Evolutionary conservation across 2,797 vertebrate genomes (phyloP).

Genomic region (Parauchenoglanis punctatus): DNA sequence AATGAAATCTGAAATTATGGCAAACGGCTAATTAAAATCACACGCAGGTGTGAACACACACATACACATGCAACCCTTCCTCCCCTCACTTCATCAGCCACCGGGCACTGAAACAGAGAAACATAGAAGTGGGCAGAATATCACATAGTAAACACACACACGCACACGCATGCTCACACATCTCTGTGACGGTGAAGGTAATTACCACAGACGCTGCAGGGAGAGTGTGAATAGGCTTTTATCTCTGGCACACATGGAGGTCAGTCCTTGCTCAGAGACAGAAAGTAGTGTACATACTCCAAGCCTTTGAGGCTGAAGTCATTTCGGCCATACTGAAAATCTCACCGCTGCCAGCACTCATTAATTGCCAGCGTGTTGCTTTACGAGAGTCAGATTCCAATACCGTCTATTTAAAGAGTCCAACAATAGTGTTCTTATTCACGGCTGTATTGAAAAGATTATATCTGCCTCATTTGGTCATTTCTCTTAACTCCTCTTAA

Average conservation of each 20-base stretch:
- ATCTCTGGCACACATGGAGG: constrained; percentile 41
- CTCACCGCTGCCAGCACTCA: constrained; percentile 21
- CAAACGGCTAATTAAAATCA: constrained; percentile 38
- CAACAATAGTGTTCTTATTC: constrained; percentile 9
- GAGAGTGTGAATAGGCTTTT: constrained; percentile 48
- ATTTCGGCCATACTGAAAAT: constrained; percentile 35
- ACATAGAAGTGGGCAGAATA: constrained; percentile 31
- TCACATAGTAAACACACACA: constrained; percentile 28
- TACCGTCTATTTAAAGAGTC: constrained; percentile 7
- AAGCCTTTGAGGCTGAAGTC: constrained; percentile 27
- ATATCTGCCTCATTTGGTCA: constrained; percentile 17
- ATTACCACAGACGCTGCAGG: constrained; percentile 36
- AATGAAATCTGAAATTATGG: constrained; percentile 37
- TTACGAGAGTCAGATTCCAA: constrained; percentile 16
- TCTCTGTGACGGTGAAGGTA: constrained; percentile 27
- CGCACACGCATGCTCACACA: constrained; percentile 17
- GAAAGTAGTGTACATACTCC: constrained; percentile 16
- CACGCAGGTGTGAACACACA: constrained; percentile 42
- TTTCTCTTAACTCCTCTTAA: constrained; percentile 20
- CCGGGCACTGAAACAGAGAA: constrained; percentile 27
- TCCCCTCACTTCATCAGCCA: constrained; percentile 11
- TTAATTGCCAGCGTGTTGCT: constrained; percentile 37
- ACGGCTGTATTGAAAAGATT: not conserved
- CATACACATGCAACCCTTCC: constrained; percentile 10
- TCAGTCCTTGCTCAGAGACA: constrained; percentile 42